phyloP scores from a whole-genome alignment of 2,888 invertebrate species.

The Lasioglossum zephyrum region DNA sequence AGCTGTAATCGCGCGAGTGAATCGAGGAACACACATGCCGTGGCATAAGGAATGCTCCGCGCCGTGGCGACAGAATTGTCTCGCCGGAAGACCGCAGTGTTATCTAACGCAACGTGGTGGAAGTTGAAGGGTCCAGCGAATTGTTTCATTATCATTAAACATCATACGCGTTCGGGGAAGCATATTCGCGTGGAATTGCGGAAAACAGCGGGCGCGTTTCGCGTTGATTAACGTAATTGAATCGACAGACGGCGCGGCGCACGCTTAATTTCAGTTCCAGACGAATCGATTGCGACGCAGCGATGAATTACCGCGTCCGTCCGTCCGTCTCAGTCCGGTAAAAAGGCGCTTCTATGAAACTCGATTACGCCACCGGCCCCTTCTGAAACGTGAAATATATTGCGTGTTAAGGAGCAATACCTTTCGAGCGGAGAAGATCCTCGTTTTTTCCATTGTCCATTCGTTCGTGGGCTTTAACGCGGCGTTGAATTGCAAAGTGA shows the following conservation, averaged over 20 bases:
- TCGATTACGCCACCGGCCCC: background rate
- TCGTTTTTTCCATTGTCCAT: background rate
- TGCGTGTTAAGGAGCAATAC: background rate
- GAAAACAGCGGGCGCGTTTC: conserved; percentile 2
- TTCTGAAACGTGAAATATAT: background rate
- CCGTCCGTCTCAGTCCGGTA: background rate
- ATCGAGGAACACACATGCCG: background rate
- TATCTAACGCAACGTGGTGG: conserved; percentile 20
- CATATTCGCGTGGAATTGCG: conserved; percentile 13
- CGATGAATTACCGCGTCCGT: background rate
- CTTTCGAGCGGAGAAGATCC: background rate
- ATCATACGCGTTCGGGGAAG: background rate
- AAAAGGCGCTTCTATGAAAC: background rate
- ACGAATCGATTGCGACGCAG: conserved; percentile 13
- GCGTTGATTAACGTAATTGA: conserved; percentile 25
- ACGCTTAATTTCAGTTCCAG: conserved; percentile 8
- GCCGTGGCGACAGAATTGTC: background rate
- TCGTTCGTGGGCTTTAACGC: background rate
- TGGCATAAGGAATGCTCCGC: background rate
- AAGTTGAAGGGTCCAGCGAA: background rate
- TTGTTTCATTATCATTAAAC: conserved; percentile 33
- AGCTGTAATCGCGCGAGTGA: background rate
- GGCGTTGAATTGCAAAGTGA: background rate
- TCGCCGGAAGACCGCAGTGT: background rate
- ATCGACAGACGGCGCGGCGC: background rate